Conservation (phyloP, 2,888 invertebrate genomes). For the Apamea sordens region DNA sequence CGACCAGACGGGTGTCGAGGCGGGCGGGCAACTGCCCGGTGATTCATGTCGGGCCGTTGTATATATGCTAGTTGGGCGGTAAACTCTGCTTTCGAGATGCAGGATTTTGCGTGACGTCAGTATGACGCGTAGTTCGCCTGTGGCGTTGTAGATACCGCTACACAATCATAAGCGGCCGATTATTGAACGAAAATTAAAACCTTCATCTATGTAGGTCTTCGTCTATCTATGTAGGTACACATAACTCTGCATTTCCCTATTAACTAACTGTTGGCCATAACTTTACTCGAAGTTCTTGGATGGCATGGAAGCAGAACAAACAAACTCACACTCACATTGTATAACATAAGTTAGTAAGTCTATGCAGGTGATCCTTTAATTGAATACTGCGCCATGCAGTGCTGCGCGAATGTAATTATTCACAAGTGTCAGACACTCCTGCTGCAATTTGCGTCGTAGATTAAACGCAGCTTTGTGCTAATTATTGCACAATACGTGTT, state of each 20-base stretch:
- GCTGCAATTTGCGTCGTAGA: conserved; percentile 52
- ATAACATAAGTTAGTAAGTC: neutral
- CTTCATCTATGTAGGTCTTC: too few species aligned
- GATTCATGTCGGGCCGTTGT: too few species aligned
- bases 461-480: conserved; percentile 52
- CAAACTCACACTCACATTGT: neutral
- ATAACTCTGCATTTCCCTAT: neutral
- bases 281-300: neutral
- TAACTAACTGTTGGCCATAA: neutral
- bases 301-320: neutral
- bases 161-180: neutral
- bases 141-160: too few species aligned
- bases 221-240: neutral
- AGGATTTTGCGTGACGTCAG: too few species aligned
- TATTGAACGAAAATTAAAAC: neutral
- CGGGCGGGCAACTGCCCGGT: too few species aligned
- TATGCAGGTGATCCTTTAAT: conserved; percentile 29
- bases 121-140: too few species aligned
- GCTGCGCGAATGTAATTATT: conserved; percentile 34
- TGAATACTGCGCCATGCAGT: conserved; percentile 23
- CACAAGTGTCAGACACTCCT: conserved; percentile 51
- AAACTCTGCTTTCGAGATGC: too few species aligned
- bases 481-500: conserved; percentile 36
- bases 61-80: too few species aligned
- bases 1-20: too few species aligned